A percentile compares a stretch with the other conserved stretches of the same genome.
These are phyloP conservation scores for Macrosoma leucophasiata DNA, from an alignment of 2,888 invertebrate genomes.

Conservation along the genomic window DNA sequence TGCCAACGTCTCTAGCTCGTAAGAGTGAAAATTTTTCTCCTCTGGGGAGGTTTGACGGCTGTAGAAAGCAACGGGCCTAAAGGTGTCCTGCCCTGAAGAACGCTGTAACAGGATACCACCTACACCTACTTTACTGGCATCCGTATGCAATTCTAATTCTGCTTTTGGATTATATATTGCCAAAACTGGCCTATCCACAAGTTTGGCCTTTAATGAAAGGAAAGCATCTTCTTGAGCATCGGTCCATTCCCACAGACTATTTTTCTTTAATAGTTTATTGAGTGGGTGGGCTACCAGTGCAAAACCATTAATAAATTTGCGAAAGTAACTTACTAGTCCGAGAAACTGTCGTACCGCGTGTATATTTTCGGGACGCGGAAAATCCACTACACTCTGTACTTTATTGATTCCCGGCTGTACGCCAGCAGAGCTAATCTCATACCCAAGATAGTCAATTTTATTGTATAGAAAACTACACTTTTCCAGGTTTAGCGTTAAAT, in stretches of 20 bases:
- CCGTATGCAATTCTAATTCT: slow-evolving; percentile 34
- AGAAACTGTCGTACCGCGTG: slow-evolving; percentile 26
- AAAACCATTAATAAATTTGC: slow-evolving; percentile 24
- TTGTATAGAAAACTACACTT: slow-evolving; percentile 22
- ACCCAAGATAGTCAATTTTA: slow-evolving; percentile 23
- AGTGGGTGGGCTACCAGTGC: slow-evolving; percentile 22
- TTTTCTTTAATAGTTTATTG: slow-evolving; percentile 20
- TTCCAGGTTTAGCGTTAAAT: slow-evolving; percentile 19
- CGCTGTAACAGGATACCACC: slow-evolving; percentile 33
- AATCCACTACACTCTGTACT: slow-evolving; percentile 17
- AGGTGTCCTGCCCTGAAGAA: slow-evolving; percentile 11
- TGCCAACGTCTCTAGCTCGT: slow-evolving; percentile 27
- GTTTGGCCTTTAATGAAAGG: not conserved
- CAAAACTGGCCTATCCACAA: slow-evolving; percentile 26
- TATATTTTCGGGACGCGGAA: slow-evolving; percentile 18
- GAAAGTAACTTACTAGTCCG: slow-evolving; percentile 23
- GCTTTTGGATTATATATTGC: slow-evolving; percentile 31
- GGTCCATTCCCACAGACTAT: slow-evolving; percentile 18
- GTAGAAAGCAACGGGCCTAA: slow-evolving; percentile 27
- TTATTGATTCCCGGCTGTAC: slow-evolving; percentile 18
- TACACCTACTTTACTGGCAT: slow-evolving; percentile 31
- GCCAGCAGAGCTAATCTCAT: slow-evolving; percentile 21
- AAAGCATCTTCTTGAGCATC: slow-evolving; percentile 6
- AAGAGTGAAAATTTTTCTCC: slow-evolving; percentile 22
- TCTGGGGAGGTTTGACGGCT: slow-evolving; percentile 26